A percentile compares a stretch with the other conserved stretches of the same genome.
phyloP scores from a whole-genome alignment of 2,113 vertebrate species.

The Herpailurus yagouaroundi region DNA sequence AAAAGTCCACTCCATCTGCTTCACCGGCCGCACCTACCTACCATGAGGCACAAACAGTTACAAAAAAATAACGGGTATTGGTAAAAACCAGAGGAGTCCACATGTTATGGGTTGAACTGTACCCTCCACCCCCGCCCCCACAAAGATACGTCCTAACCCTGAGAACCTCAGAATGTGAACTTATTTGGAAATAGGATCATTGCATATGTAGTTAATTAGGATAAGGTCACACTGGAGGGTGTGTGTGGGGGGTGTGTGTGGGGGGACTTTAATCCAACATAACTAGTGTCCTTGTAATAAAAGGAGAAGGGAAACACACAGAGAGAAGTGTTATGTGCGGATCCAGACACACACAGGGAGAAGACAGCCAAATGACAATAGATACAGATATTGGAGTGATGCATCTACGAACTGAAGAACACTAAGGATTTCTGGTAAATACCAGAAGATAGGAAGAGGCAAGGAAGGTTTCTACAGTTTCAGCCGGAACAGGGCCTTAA shows the following conservation, averaged over 20 bases:
- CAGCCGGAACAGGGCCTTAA: not conserved
- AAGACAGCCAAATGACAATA: not conserved
- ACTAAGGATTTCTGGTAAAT: not conserved
- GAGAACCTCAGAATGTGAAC: not conserved
- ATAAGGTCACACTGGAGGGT: not conserved
- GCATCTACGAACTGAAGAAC: not conserved
- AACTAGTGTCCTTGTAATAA: not conserved
- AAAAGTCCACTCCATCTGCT: not conserved
- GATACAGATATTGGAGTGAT: not conserved
- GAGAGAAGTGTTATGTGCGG: not conserved
- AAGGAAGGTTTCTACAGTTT: not conserved
- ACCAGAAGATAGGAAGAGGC: not conserved
- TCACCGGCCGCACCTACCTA: not conserved
- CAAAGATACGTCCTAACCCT: not conserved
- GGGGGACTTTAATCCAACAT: not conserved
- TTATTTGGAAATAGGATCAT: not conserved
- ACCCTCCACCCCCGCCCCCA: accelerated
- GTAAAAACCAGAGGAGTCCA: not conserved
- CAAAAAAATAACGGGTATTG: not conserved
- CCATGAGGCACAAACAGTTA: not conserved
- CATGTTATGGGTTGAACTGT: accelerated
- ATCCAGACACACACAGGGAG: not conserved
- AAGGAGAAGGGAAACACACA: not conserved
- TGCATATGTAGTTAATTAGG: not conserved
- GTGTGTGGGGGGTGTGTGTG: not conserved